phyloP scores from a whole-genome alignment of 2,888 invertebrate genomes.

The Microctonus hyperodae region DNA sequence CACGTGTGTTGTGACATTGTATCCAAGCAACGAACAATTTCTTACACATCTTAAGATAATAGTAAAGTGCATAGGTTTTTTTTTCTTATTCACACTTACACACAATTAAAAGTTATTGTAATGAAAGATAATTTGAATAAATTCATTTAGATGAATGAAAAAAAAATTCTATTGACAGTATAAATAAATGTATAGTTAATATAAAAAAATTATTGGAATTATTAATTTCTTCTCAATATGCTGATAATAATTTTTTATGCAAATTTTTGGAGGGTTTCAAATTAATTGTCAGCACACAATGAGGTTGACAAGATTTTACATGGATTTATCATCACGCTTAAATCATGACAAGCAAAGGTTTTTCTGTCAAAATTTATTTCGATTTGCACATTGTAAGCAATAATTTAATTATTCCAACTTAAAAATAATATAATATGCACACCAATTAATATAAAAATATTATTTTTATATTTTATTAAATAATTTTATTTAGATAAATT shows the following conservation, averaged over 20 bases:
- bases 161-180: not conserved
- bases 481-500: slow-evolving; percentile 69
- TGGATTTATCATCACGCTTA: slow-evolving; percentile 10
- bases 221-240: slow-evolving; percentile 14
- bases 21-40: slow-evolving; percentile 37
- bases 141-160: slow-evolving; percentile 22
- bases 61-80: not conserved
- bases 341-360: slow-evolving; percentile 57
- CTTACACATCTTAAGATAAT: slow-evolving; percentile 18
- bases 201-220: not conserved
- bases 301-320: slow-evolving; percentile 20
- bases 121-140: slow-evolving; percentile 3
- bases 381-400: slow-evolving; percentile 59
- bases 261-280: not conserved
- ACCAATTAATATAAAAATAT: not conserved
- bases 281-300: slow-evolving; percentile 7
- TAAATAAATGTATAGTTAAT: not conserved
- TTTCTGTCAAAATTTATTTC: slow-evolving; percentile 55
- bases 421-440: not conserved
- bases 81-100: not conserved
- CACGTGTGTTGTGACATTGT: slow-evolving; percentile 37
- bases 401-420: not conserved
- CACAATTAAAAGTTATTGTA: too few relatives aligned
- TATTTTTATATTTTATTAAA: not conserved
- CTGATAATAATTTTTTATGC: not conserved